Conservation (phyloP, 2,113 vertebrate species). For the Montifringilla adamsi region DNA sequence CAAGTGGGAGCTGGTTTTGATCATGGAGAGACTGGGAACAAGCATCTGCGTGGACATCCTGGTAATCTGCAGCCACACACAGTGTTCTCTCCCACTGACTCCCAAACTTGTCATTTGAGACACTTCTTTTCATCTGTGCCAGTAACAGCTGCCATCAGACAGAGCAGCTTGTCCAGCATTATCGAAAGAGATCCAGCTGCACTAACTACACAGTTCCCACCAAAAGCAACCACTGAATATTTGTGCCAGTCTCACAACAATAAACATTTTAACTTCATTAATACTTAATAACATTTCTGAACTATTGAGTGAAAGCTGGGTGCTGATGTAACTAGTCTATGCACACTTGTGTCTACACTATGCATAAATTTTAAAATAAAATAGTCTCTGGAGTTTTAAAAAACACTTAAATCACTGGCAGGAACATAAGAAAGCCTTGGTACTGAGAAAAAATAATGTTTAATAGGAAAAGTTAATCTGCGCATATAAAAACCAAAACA, state of each 20-base stretch:
- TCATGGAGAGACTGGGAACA: neutral
- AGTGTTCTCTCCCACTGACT: neutral
- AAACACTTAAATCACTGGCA: neutral
- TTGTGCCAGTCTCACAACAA: neutral
- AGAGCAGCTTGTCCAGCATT: neutral
- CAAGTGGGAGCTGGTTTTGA: neutral
- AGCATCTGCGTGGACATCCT: neutral
- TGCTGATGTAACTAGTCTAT: neutral
- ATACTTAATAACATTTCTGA: neutral
- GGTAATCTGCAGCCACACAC: neutral
- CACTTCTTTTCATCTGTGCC: neutral
- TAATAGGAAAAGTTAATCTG: slow-evolving; percentile 10
- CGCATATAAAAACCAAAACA: neutral
- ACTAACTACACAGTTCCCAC: neutral
- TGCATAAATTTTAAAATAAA: neutral
- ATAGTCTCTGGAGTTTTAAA: neutral
- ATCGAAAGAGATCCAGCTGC: neutral
- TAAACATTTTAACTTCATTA: neutral
- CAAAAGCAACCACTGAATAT: neutral
- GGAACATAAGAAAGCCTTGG: neutral
- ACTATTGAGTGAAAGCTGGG: neutral
- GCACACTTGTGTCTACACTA: neutral
- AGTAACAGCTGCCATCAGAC: neutral
- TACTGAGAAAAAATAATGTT: neutral
- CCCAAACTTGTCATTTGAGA: neutral